A percentile compares a stretch with the other conserved stretches of the same genome.
Evolutionary conservation across 2,888 invertebrate genomes (phyloP).

Genomic region (Opisthograptis luteolata): DNA sequence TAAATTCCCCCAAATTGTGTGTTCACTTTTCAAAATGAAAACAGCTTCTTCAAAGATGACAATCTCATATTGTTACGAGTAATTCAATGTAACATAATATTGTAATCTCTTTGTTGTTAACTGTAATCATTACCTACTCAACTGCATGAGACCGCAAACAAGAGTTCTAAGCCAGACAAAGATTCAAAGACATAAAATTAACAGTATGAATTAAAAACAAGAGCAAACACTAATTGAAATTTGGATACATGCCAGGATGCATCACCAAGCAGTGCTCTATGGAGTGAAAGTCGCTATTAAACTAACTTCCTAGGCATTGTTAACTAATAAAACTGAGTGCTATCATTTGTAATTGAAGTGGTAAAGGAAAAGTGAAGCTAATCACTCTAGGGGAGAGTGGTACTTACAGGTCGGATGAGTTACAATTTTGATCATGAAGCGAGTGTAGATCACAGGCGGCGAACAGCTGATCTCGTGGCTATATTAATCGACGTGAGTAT

Average conservation of each 20-base stretch:
- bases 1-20: neutral
- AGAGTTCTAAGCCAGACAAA: neutral
- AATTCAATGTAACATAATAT: neutral
- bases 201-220: constrained; percentile 51
- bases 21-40: neutral
- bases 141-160: neutral
- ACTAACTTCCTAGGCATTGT: constrained; percentile 49
- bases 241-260: constrained; percentile 68
- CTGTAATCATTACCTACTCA: neutral
- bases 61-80: neutral
- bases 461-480: constrained; percentile 82
- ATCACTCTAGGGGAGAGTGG: constrained; percentile 17
- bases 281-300: constrained; percentile 54
- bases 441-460: constrained; percentile 51
- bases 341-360: constrained; percentile 32
- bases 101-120: neutral
- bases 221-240: constrained; percentile 65
- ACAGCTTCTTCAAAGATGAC: neutral
- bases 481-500: constrained; percentile 79
- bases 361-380: constrained; percentile 21
- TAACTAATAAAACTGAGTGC: constrained; percentile 29
- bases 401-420: constrained; percentile 52
- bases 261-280: constrained; percentile 46
- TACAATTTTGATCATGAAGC: constrained; percentile 36
- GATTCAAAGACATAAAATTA: constrained; percentile 39